phyloP scores from a whole-genome alignment of 2,113 vertebrate species.

The Oreamnos americanus region DNA sequence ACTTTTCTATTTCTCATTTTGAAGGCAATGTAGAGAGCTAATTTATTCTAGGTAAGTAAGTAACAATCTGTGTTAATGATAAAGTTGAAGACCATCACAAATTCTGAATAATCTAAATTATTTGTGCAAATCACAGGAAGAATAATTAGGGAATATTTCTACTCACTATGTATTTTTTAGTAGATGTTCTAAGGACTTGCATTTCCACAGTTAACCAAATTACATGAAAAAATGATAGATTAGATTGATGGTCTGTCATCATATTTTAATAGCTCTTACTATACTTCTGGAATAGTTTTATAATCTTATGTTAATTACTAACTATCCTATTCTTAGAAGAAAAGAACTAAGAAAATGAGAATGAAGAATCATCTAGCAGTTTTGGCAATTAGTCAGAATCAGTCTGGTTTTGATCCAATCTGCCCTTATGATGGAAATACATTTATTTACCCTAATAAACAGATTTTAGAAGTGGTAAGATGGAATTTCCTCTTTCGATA shows the following conservation, averaged over 20 bases:
- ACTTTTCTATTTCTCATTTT: neutral
- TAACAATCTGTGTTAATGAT: neutral
- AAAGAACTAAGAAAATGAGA: slow-evolving; percentile 5
- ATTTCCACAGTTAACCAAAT: slow-evolving; percentile 47
- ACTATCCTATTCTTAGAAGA: neutral
- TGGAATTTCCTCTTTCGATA: neutral
- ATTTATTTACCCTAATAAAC: neutral
- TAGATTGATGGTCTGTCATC: slow-evolving; percentile 18
- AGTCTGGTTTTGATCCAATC: neutral
- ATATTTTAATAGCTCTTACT: slow-evolving; percentile 20
- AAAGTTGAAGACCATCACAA: neutral
- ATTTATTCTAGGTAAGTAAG: neutral
- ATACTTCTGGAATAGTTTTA: slow-evolving; percentile 36
- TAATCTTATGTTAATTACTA: slow-evolving; percentile 41
- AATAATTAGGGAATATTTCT: neutral
- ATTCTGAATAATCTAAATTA: slow-evolving; percentile 34
- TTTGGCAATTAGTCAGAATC: neutral
- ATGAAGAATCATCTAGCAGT: neutral
- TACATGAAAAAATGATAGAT: slow-evolving; percentile 48
- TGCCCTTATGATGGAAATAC: neutral
- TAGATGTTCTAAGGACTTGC: slow-evolving; percentile 46
- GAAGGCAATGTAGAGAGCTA: neutral
- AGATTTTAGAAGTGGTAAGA: neutral
- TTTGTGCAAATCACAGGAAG: slow-evolving; percentile 5
- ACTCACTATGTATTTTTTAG: slow-evolving; percentile 35